Evolutionary conservation across 1,140 invertebrate species (phyloP).

Genomic region (Amyelois transitella): DNA sequence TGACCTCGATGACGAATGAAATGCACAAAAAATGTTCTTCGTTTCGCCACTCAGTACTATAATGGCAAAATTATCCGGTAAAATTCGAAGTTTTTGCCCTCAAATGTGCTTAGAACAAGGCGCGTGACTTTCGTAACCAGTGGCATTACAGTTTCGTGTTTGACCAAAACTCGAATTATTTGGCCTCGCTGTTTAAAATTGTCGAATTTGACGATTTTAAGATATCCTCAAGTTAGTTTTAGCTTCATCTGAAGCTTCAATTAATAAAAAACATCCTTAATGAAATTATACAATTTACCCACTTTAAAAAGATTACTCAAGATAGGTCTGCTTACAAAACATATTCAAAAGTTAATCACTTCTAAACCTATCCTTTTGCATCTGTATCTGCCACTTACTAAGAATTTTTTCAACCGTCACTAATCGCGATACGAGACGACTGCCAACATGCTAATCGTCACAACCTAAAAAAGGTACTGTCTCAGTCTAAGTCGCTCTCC

Average conservation of each 20-base stretch:
- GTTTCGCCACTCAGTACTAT: slow-evolving; percentile 31
- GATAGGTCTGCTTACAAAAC: background rate
- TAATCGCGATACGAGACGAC: background rate
- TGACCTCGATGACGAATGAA: slow-evolving; percentile 20
- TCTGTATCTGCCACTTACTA: background rate
- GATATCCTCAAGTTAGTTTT: too few species aligned
- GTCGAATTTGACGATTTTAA: background rate
- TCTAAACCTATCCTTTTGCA: background rate
- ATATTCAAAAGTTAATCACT: background rate
- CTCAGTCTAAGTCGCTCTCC: slow-evolving; percentile 21
- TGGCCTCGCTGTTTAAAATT: slow-evolving; percentile 30
- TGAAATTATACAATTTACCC: too few species aligned
- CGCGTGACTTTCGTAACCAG: slow-evolving; percentile 45
- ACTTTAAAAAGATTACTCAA: too few species aligned
- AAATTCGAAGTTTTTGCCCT: slow-evolving; percentile 40
- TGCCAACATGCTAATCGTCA: slow-evolving; percentile 24
- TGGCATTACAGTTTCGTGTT: slow-evolving; percentile 46
- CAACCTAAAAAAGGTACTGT: slow-evolving; percentile 23
- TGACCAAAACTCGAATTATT: slow-evolving; percentile 40
- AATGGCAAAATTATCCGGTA: slow-evolving; percentile 25
- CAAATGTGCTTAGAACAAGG: slow-evolving; percentile 42
- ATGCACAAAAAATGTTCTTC: slow-evolving; percentile 18
- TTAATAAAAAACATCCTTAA: too few species aligned
- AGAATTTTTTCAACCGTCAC: background rate
- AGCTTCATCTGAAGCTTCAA: too few species aligned